Evolutionary conservation across 2,113 vertebrate species (phyloP), one percentile per base, ranked within the genome.

Genomic region (Callospermophilus lateralis): DNA sequence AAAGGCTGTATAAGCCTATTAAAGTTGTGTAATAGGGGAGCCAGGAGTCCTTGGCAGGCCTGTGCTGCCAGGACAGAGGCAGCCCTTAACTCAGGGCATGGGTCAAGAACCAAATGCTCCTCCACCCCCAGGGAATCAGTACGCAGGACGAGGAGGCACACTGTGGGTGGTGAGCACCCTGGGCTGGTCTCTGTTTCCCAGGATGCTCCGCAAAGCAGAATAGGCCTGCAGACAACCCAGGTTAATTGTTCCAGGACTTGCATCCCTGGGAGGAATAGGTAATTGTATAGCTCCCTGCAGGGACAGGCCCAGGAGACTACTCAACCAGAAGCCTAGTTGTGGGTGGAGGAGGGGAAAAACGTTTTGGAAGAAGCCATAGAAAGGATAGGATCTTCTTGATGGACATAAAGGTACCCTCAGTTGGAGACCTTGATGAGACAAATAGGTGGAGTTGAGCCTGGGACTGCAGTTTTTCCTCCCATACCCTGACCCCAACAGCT

Each of bases 1-100:
- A 94, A 95, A 74, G n/a, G 32, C 55, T 93, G 78, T 88, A 42
- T 91, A 61, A 96, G 15, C 67, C 53, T 32, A 24, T 90, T 90
- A n/a, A n/a, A n/a, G n/a, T n/a, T n/a, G 34, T 61, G 61, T 45
- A 89, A 84, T 28, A 20, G 5, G 72, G 48, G 9, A 88, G 68
- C 16, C 30, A 55, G 34, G 48, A 22, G 28, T 10, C 42, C 17
- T 13, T 70, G 48, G 84, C 10, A 45, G 32, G 24, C 32, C 81
- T 88, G n/a, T 26, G 11, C 30, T 42, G 6, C 76, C 70, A 12
- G 48, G 30, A 83, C 28, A 73, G 15, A 76, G 73, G 55, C 74
- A 91, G 37, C 67, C 63, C 30, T 30, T 32, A 51, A 42, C 45
- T 42, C 20, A 61, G 24, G 13, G 15, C 53, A 12, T 28, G 32